A percentile compares a stretch with the other conserved stretches of the same genome.
Evolutionary conservation across 2,888 invertebrate genomes (phyloP).

Genomic region (Himalopsyche japonica): DNA sequence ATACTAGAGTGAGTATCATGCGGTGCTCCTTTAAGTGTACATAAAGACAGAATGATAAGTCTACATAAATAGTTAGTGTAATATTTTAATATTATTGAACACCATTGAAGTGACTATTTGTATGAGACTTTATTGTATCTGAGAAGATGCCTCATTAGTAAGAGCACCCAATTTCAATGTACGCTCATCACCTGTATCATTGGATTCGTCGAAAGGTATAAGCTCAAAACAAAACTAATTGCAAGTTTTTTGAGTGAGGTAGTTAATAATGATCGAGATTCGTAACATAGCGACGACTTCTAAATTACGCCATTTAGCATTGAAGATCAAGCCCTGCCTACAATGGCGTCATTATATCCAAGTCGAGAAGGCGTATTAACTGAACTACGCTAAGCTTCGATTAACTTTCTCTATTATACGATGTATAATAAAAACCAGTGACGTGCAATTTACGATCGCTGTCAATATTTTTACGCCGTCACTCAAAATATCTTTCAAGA

Average conservation of each 20-base stretch:
- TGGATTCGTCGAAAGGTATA: neutral
- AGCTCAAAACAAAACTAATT: neutral
- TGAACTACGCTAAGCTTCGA: neutral
- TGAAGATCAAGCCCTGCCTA: neutral
- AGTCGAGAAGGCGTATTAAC: conserved; percentile 1
- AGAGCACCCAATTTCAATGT: too few relatives aligned
- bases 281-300: neutral
- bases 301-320: neutral
- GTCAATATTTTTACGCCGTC: neutral
- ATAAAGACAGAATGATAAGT: too few relatives aligned
- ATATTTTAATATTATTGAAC: too few relatives aligned
- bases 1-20: too few relatives aligned
- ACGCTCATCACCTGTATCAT: neutral
- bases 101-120: too few relatives aligned
- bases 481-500: neutral
- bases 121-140: too few relatives aligned
- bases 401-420: neutral
- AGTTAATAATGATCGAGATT: neutral
- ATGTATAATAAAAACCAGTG: neutral
- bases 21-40: too few relatives aligned
- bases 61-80: too few relatives aligned
- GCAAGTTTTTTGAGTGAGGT: neutral
- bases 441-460: neutral
- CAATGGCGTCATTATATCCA: neutral
- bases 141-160: too few relatives aligned